Conservation (phyloP, 1,140 invertebrate genomes). For the Bombus turneri region DNA sequence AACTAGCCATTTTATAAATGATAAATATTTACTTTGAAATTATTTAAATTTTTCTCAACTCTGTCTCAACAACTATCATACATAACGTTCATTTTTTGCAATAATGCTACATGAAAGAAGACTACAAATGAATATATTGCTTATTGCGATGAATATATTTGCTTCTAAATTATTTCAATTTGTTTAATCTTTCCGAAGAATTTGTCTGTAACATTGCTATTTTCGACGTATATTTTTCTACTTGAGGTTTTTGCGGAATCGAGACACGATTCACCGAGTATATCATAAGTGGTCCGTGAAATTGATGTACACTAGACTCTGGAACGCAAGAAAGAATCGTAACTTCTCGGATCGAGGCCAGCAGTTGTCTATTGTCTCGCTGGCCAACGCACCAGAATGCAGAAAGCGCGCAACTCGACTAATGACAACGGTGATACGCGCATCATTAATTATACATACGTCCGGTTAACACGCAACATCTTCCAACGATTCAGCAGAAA, state of each 20-base stretch:
- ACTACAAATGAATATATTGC: too few relatives aligned
- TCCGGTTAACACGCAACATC: slow-evolving; percentile 7
- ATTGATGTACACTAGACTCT: slow-evolving; percentile 16
- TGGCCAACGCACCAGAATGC: slow-evolving; percentile 48
- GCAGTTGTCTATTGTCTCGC: slow-evolving; percentile 70
- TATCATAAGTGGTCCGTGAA: slow-evolving; percentile 40
- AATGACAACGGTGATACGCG: slow-evolving; percentile 40
- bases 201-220: background rate
- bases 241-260: background rate
- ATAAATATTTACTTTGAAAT: too few relatives aligned
- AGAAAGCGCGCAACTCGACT: slow-evolving; percentile 37
- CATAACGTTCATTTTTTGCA: too few relatives aligned
- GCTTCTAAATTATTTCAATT: background rate
- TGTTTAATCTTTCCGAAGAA: background rate
- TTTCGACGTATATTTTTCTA: background rate
- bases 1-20: too few relatives aligned
- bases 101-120: too few relatives aligned
- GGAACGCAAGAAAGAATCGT: slow-evolving; percentile 49
- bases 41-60: too few relatives aligned
- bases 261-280: slow-evolving; percentile 13
- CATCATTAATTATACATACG: slow-evolving; percentile 49
- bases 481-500: slow-evolving; percentile 19
- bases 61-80: too few relatives aligned
- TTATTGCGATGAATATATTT: background rate
- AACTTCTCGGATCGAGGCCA: slow-evolving; percentile 68